phyloP scores from a whole-genome alignment of 2,888 invertebrate genomes.

The Axea sp. region DNA sequence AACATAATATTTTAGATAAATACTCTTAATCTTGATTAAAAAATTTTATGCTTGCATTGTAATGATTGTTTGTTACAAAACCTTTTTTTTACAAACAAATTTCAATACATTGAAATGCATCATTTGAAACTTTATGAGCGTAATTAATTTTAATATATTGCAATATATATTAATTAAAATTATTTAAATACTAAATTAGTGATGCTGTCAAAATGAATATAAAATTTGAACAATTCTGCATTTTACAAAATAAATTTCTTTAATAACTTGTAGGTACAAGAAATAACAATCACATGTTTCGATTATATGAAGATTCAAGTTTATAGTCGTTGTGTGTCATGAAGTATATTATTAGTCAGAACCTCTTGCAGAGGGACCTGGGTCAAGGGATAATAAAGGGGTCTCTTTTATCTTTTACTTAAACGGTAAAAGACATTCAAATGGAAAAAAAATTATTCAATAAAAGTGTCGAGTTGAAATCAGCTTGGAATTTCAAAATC shows the following conservation, averaged over 20 bases:
- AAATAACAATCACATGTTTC: constrained; percentile 7
- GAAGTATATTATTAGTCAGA: constrained; percentile 37
- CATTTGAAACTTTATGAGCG: too few relatives aligned
- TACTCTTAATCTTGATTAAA: too few relatives aligned
- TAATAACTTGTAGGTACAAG: constrained; percentile 1
- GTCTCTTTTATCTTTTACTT: constrained; percentile 36
- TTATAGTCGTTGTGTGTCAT: constrained; percentile 25
- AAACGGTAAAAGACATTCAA: constrained; percentile 33
- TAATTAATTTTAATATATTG: too few relatives aligned
- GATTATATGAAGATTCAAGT: constrained; percentile 24
- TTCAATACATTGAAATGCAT: too few relatives aligned
- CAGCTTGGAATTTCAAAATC: not conserved
- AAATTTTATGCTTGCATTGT: too few relatives aligned
- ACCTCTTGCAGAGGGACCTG: constrained; percentile 26
- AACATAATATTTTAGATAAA: too few relatives aligned
- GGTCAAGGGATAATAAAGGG: constrained; percentile 44
- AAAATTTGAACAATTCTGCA: too few relatives aligned
- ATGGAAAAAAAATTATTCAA: constrained; percentile 9
- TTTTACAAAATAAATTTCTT: constrained; percentile 8
- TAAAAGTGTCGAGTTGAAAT: constrained; percentile 3
- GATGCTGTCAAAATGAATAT: not conserved
- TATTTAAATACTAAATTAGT: too few relatives aligned
- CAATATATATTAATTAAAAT: too few relatives aligned
- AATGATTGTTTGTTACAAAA: too few relatives aligned
- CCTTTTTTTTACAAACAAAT: too few relatives aligned